Evolutionary conservation across 2,888 invertebrate species (phyloP).

Genomic region (Vannuccia rotundouncinata): DNA sequence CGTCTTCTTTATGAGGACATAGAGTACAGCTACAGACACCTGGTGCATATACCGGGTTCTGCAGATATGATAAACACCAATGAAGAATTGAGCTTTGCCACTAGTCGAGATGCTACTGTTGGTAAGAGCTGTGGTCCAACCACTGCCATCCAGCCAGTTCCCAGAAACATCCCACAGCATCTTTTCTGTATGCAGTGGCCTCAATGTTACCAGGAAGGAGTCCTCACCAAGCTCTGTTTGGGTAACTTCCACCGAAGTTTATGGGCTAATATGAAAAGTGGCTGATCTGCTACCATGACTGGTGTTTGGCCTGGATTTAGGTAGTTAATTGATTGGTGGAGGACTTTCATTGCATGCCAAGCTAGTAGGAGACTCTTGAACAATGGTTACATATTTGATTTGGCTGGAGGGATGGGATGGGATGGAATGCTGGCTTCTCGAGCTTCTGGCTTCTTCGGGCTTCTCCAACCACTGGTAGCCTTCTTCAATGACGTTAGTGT

Average conservation of each 20-base stretch:
- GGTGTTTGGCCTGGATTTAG: constrained; percentile 36
- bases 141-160: constrained; percentile 39
- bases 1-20: no score
- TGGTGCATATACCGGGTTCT: no score
- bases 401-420: background rate
- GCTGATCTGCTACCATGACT: constrained; percentile 27
- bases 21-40: no score
- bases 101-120: constrained; percentile 12
- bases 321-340: background rate
- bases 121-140: constrained; percentile 37
- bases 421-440: no score
- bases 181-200: constrained; percentile 37
- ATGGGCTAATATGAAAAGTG: constrained; percentile 35
- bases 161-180: constrained; percentile 37
- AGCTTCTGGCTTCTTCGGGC: no score
- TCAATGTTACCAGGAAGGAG: constrained; percentile 34
- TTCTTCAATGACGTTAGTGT: background rate
- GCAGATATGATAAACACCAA: no score
- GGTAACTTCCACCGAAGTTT: constrained; percentile 34
- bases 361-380: no score
- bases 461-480: background rate
- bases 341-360: constrained; percentile 32
- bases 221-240: constrained; percentile 35
- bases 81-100: no score
- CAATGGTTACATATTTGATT: background rate